A percentile compares a stretch with the other conserved stretches of the same genome.
phyloP scores from a whole-genome alignment of 2,888 invertebrate genomes.

The Plusia festucae region DNA sequence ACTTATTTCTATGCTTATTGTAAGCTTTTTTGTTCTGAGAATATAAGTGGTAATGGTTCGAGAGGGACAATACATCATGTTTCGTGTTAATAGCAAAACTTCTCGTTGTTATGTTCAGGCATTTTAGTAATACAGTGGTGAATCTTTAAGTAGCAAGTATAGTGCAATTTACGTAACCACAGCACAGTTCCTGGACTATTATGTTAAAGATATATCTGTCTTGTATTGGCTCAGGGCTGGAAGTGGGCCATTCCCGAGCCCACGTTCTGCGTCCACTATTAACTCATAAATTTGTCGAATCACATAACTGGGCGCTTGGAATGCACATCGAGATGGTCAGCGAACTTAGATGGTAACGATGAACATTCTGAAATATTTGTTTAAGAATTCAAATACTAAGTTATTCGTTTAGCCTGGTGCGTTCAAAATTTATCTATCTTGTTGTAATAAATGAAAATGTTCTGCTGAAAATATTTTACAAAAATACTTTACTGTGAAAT shows the following conservation, averaged over 20 bases:
- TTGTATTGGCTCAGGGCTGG: constrained; percentile 14
- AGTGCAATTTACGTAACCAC: constrained; percentile 36
- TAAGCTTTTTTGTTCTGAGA: constrained; percentile 39
- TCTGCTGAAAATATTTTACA: too few species aligned
- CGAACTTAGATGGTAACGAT: background rate
- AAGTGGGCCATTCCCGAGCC: constrained; percentile 56
- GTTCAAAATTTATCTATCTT: too few species aligned
- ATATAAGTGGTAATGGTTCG: constrained; percentile 63
- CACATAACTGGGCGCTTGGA: constrained; percentile 59
- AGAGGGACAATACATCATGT: constrained; percentile 55
- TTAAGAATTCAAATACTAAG: background rate
- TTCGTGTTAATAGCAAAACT: constrained; percentile 26
- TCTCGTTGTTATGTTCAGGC: constrained; percentile 8
- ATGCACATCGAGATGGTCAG: constrained; percentile 41
- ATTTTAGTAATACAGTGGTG: background rate
- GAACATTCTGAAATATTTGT: background rate
- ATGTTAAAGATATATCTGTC: constrained; percentile 44
- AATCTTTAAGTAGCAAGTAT: background rate
- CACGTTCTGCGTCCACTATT: constrained; percentile 60
- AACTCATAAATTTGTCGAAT: constrained; percentile 67
- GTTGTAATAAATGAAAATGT: too few species aligned
- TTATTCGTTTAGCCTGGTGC: background rate
- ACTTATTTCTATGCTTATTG: constrained; percentile 58
- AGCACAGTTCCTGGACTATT: constrained; percentile 40
- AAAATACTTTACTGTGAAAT: too few species aligned